Base-by-base conservation (phyloP, 2,888 invertebrate genomes). In the Periphyllus acericola region DNA sequence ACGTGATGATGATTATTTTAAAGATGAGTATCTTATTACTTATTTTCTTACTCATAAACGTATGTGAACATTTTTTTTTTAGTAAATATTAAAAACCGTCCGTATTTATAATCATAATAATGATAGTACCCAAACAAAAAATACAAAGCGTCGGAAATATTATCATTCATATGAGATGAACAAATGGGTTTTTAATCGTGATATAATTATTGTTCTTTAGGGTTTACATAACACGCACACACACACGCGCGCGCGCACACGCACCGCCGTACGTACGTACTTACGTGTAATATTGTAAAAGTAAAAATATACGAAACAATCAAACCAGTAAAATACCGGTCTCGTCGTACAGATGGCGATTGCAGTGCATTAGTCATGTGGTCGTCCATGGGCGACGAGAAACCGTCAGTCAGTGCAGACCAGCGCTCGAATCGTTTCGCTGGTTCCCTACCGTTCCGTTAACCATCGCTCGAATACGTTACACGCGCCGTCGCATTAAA, bases 381-480 rank as follows among this genome's bases (percentile, higher is more conserved):
- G 80, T 80, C 46, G 80, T 80, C 72, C 86, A 72, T 72, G 86
- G 36, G 55, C 79, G 68, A 46, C 85, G 85, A 76, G 84, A 79
- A 76, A 86, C 60, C 79, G 80, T 87, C 86, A 87, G 85, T 86
- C 79, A 86, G 86, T 87, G 80, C 86, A 79, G 80, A 87, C 80
- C 86, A 87, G 80, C 86, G 80, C 80, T 74, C 80, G 86, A 60
- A 60, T 74, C 80, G 86, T 80, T 87, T 72, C 80, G 86, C 72
- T 36, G 86, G 79, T 86, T 71, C 46, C 40, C 66, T 68, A 36
- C 52, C 71, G 85, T 79, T 55, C 8, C 79, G 85, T 25, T 78
- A 55, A 72, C 71, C 36, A 55, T 76, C 79, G 36, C 29, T 21
- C 25, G 55, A 55, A 55, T 72, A 86, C 85, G 79, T 79, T 79